These are phyloP conservation scores for Apeira syringaria DNA, from an alignment of 2,888 invertebrate species.

Conservation along the genomic window DNA sequence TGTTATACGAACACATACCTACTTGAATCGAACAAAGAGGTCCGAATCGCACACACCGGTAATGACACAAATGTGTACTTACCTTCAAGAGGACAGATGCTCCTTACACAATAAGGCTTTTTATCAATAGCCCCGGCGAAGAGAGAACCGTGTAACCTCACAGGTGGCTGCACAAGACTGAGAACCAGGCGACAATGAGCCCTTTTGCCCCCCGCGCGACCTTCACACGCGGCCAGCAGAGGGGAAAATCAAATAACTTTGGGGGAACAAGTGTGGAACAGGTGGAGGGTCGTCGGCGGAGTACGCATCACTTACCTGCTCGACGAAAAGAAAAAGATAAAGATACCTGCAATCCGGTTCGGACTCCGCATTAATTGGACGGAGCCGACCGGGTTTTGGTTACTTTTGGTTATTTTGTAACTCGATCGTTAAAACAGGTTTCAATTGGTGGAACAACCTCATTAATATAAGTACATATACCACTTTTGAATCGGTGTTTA, in stretches of 20 bases:
- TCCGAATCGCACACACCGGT: conserved; percentile 33
- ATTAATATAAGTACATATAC: conserved; percentile 10
- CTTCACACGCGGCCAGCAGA: conserved; percentile 40
- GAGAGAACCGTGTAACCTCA: conserved; percentile 62
- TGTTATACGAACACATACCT: conserved; percentile 4
- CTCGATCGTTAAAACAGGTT: conserved; percentile 35
- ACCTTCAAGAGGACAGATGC: conserved; percentile 52
- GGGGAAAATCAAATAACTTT: conserved; percentile 51
- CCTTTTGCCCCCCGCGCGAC: conserved; percentile 46
- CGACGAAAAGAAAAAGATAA: conserved; percentile 38
- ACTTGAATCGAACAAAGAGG: conserved; percentile 23
- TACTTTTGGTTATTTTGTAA: conserved; percentile 44
- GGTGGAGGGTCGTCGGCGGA: conserved; percentile 53
- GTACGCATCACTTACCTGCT: conserved; percentile 70
- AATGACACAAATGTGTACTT: conserved; percentile 37
- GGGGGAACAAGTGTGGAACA: conserved; percentile 53
- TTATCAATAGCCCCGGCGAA: conserved; percentile 50
- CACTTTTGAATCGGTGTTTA: conserved; percentile 3
- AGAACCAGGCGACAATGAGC: conserved; percentile 41
- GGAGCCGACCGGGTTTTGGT: conserved; percentile 49
- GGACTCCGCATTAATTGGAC: conserved; percentile 63
- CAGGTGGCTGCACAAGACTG: conserved; percentile 72
- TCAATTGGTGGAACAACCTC: conserved; percentile 15
- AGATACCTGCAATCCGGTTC: conserved; percentile 64
- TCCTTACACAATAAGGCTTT: conserved; percentile 59